phyloP scores from a whole-genome alignment of 2,797 vertebrate species.

The Dendrocincla tyrannina region DNA sequence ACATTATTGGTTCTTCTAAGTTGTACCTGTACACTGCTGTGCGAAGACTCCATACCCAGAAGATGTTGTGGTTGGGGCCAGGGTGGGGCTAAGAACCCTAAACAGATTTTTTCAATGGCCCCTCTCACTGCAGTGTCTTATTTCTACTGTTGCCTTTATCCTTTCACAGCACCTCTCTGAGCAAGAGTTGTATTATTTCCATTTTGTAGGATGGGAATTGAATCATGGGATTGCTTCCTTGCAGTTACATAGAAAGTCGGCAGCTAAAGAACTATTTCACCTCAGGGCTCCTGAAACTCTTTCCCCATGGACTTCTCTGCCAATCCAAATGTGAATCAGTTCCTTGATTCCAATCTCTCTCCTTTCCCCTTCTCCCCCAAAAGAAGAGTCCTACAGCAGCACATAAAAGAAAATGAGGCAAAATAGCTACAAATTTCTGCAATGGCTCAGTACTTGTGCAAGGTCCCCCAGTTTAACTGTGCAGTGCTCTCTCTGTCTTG shows the following conservation, averaged over 20 bases:
- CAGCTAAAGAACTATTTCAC: background rate
- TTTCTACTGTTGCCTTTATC: background rate
- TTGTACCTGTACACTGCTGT: background rate
- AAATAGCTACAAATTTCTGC: background rate
- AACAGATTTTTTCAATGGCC: background rate
- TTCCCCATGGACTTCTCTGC: background rate
- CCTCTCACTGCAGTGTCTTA: background rate
- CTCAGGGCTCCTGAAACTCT: background rate
- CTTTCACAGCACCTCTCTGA: background rate
- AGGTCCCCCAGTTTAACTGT: background rate
- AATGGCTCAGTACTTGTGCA: background rate
- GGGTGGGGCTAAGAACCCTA: background rate
- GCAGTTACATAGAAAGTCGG: background rate
- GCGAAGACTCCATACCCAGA: background rate
- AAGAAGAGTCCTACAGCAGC: background rate
- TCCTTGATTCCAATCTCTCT: background rate
- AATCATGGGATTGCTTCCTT: background rate
- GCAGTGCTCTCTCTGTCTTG: background rate
- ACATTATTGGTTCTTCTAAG: background rate
- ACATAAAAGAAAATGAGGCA: background rate
- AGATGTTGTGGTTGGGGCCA: background rate
- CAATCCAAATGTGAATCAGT: background rate
- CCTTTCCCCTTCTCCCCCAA: background rate
- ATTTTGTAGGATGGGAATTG: background rate
- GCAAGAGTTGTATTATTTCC: background rate